Evolutionary conservation across 2,797 vertebrate species (phyloP), one percentile per base, ranked within the genome.

Genomic region (Anisognathus igniventris): DNA sequence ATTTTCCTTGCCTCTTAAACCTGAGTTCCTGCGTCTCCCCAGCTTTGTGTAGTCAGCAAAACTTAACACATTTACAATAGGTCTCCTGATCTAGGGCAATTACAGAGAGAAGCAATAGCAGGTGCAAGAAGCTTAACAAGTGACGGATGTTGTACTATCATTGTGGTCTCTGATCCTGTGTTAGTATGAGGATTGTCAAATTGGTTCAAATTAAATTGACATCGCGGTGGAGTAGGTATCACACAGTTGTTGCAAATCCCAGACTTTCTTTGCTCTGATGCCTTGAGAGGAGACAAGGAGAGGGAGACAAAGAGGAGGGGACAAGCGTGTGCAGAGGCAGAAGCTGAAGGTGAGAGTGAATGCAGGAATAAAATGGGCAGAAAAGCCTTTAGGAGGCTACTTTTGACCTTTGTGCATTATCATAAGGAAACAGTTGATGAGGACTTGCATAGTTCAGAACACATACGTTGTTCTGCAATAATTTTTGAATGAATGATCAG

Each of bases 1-100:
- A 97, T 98, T 98, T 97, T 97, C 88, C 72, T 93, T 92, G 89
- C 91, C 85, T 97, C 93, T 97, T 96, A 97, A 96, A 85, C 66
- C 70, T 81, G 91, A 96, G 94, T 90, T 97, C 85, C 95, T 95
- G 71, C 5, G 3, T 95, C 92, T 96, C 58, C 67, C 76, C 80
- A 92, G 95, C 89, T 97, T 94, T 98, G 97, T 96, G 76, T 67
- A 97, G 97, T 98, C 97, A 98, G 97, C 98, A 98, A 97, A 98
- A 97, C 54, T 39, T 97, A 98, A 97, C 39, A 0, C 85, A 73
- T 97, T 98, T 98, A 97, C 97, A 95, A 97, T 96, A 61, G 65
- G 97, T 95, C 96, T 97, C 96, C 95, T 94, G 97, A 97, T 98
- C 97, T 96, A 95, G 95, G 97, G 94, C 97, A 98, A 97, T 98